phyloP scores from a whole-genome alignment of 2,888 invertebrate genomes.

The Aleiodes testaceus region DNA sequence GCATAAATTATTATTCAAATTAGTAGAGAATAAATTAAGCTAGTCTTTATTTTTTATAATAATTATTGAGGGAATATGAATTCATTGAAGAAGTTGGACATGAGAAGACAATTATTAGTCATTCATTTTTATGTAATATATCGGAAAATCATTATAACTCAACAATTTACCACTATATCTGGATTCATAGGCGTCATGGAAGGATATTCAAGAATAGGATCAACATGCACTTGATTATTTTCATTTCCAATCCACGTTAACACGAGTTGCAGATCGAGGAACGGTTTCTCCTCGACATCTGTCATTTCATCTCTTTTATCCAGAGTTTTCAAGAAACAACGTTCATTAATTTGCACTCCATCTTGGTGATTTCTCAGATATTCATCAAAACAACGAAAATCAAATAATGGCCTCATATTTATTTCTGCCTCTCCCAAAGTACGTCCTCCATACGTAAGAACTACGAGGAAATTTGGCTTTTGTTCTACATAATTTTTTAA shows the following conservation, averaged over 20 bases:
- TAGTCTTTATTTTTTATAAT: no score
- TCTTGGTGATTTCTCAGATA: conserved; percentile 73
- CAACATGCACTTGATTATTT: conserved; percentile 1
- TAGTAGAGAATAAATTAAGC: no score
- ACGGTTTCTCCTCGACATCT: conserved; percentile 65
- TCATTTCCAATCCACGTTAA: conserved; percentile 69
- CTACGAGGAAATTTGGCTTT: conserved; percentile 74
- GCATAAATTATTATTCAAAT: background rate
- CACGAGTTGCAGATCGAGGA: conserved; percentile 75
- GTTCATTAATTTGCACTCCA: conserved; percentile 70
- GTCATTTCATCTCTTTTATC: conserved; percentile 38
- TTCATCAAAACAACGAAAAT: conserved; percentile 70
- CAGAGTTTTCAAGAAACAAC: conserved; percentile 58
- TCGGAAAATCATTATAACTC: background rate
- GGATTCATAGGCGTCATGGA: background rate
- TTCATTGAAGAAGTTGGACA: no score
- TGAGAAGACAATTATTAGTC: no score
- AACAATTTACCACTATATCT: conserved; percentile 6
- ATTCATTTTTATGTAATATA: no score
- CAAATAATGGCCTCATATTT: conserved; percentile 75
- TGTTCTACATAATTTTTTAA: conserved; percentile 74
- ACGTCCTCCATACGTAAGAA: conserved; percentile 70
- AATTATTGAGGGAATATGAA: no score
- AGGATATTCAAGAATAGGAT: conserved; percentile 27
- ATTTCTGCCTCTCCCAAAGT: conserved; percentile 73